Base-by-base conservation (phyloP, 2,797 vertebrate species). In the Pogonophryne albipinna region DNA sequence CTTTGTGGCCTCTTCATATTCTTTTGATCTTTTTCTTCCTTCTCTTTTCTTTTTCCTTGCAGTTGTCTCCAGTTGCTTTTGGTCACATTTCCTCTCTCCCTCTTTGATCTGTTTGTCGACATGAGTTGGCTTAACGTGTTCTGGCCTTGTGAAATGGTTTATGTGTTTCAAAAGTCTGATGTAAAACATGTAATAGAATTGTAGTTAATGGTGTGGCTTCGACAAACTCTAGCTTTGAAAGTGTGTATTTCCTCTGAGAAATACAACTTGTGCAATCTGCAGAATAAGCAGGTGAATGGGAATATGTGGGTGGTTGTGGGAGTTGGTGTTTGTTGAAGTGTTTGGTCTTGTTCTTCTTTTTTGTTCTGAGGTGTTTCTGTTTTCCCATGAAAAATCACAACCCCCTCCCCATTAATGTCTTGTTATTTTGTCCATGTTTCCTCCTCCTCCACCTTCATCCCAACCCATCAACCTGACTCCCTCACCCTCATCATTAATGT, bases 401-500 rank as follows among this genome's bases (percentile, higher is more conserved):
- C 41, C 11, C 49, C 27, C 11, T 41, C 27, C 44, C 38, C 4
- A 1, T 14, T 9, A 63, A 6, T 62, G 2, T 41, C 17, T 23
- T 27, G 16, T 15, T 61, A 19, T 44, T 47, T 51, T 68, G 34
- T 41, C 41, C 11, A 11, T 80, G n/a, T 23, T n/a, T 76, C 49
- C 27, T 50, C 38, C 42, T 31, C 46, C 41, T 76, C 55, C 12
- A n/a, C 69, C 68, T 23, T 38, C 34, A 38, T 38, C 38, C 53
- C 46, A 8, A 12, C 50, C 16, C 17, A 46, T 69, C 66, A 60
- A 61, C 58, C 56, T 44, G 66, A 64, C 64, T 79, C 14, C 31
- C 17, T 84, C 67, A 76, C 69, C 71, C 53, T 69, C 60, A 61
- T 84, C 76, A 75, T 85, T 82, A 84, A 65, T 57, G 71, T 69